Evolutionary conservation across 2,113 vertebrate species (phyloP).

Genomic region (Silurus asotus): DNA sequence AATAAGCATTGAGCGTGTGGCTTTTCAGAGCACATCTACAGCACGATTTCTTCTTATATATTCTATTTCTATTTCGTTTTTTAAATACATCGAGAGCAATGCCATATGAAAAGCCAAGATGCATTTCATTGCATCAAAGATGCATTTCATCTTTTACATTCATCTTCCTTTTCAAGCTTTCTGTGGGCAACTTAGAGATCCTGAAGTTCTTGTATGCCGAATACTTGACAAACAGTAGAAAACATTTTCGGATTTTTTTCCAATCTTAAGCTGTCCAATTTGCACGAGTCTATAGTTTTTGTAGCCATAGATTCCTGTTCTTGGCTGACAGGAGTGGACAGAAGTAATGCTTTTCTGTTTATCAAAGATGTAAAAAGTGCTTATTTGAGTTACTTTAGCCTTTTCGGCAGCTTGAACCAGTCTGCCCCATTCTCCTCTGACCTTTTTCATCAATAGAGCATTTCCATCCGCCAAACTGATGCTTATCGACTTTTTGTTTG

Average conservation of each 20-base stretch:
- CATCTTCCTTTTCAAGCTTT: neutral
- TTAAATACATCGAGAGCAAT: neutral
- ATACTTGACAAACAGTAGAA: neutral
- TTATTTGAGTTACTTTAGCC: neutral
- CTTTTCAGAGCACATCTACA: neutral
- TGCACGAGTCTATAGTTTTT: neutral
- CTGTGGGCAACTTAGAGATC: neutral
- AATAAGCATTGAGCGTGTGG: neutral
- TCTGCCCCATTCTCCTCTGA: neutral
- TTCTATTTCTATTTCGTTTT: neutral
- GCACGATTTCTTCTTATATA: neutral
- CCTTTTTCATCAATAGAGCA: neutral
- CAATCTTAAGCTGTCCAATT: neutral
- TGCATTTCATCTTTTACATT: neutral
- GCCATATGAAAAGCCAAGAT: neutral
- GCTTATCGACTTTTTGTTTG: neutral
- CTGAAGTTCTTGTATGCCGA: neutral
- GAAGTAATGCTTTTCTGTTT: neutral
- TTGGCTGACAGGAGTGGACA: neutral
- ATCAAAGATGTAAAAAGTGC: neutral
- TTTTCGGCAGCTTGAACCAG: neutral
- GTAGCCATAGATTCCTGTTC: neutral
- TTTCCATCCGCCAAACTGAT: neutral
- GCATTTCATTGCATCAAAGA: neutral
- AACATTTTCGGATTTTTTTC: neutral